A percentile compares a stretch with the other conserved stretches of the same genome.
Conservation (phyloP, 2,797 vertebrate genomes). For the Champsocephalus gunnari region DNA sequence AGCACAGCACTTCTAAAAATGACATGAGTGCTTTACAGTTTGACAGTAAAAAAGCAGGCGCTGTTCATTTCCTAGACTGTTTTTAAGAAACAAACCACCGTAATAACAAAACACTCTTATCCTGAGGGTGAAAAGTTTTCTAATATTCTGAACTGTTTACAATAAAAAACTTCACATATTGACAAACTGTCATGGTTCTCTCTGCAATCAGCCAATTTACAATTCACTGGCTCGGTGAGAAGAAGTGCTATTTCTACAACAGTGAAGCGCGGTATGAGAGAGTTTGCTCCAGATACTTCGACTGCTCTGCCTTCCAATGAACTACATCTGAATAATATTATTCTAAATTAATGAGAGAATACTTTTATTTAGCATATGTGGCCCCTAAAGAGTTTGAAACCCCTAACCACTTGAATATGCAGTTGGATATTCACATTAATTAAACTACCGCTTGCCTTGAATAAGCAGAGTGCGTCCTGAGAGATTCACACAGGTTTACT, state of each 20-base stretch:
- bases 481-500: conserved; percentile 4
- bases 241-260: conserved; percentile 27
- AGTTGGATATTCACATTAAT: conserved; percentile 35
- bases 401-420: conserved; percentile 18
- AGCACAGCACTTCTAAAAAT: background rate
- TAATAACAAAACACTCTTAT: conserved; percentile 33
- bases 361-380: conserved; percentile 11
- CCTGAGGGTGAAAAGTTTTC: conserved; percentile 52
- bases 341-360: conserved; percentile 20
- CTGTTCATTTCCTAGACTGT: conserved; percentile 26
- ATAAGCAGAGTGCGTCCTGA: conserved; percentile 16
- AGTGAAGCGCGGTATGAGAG: background rate
- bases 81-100: conserved; percentile 43
- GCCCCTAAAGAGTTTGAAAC: conserved; percentile 5
- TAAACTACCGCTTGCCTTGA: conserved; percentile 20
- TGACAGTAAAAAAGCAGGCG: conserved; percentile 16
- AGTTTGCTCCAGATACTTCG: conserved; percentile 21
- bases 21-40: background rate
- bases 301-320: background rate
- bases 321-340: conserved; percentile 3
- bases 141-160: conserved; percentile 54
- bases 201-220: conserved; percentile 52
- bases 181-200: conserved; percentile 63
- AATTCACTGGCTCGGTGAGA: conserved; percentile 52
- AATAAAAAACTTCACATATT: conserved; percentile 63